A percentile compares a stretch with the other conserved stretches of the same genome.
Conservation (phyloP, 2,888 invertebrate species). For the Spisula subtruncata region DNA sequence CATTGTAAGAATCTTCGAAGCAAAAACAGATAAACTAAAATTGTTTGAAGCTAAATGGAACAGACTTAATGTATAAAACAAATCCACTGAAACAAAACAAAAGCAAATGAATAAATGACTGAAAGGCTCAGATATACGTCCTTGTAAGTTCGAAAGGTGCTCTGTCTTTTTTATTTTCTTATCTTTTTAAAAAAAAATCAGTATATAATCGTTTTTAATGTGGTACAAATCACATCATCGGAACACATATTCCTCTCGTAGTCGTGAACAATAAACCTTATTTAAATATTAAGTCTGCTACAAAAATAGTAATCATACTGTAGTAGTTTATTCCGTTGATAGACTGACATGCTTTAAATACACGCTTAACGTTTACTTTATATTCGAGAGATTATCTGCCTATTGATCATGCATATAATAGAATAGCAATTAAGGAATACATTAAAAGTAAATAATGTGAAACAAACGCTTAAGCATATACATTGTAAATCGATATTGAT, state of each 20-base stretch:
- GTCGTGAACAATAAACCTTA: neutral
- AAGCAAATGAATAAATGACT: no score
- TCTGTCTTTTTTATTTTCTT: no score
- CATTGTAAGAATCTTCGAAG: no score
- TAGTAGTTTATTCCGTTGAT: neutral
- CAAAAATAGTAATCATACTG: neutral
- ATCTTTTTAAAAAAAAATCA: no score
- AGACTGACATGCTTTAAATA: neutral
- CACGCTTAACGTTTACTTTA: neutral
- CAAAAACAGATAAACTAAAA: no score
- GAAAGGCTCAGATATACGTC: no score
- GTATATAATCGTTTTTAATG: neutral
- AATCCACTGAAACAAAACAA: no score
- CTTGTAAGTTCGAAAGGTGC: no score
- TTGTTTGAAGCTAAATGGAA: no score
- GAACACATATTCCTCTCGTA: neutral
- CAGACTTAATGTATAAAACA: no score
- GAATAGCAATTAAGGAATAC: neutral
- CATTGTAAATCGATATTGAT: neutral
- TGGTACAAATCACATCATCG: neutral
- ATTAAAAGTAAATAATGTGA: conserved; percentile 23
- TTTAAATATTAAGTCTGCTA: neutral
- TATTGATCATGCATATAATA: neutral
- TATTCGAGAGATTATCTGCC: neutral
- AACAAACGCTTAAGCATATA: neutral